phyloP scores from a whole-genome alignment of 2,888 invertebrate species.

The Polyommatus icarus region DNA sequence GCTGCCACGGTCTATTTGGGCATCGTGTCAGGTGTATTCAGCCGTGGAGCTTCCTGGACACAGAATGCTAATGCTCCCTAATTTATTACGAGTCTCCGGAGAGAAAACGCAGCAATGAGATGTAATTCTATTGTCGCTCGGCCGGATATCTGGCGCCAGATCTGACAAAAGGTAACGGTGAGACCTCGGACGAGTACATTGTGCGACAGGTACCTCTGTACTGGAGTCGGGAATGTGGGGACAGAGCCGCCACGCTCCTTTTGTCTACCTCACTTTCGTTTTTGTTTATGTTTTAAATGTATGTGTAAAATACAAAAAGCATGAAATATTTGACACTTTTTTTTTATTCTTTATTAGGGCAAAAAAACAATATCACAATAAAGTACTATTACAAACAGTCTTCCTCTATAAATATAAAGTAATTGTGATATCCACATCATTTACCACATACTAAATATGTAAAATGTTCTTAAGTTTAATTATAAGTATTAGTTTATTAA shows the following conservation, averaged over 20 bases:
- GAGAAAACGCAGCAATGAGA: conserved; percentile 6
- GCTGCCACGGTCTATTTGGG: not conserved
- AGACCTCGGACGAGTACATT: conserved; percentile 1
- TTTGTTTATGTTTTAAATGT: conserved; percentile 1
- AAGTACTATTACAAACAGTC: too few relatives aligned
- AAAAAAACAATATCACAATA: too few relatives aligned
- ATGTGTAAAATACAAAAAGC: not conserved
- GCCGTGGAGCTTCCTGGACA: conserved; percentile 22
- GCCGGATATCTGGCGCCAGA: conserved; percentile 31
- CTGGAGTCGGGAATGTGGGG: not conserved
- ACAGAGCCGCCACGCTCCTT: not conserved
- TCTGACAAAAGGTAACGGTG: conserved; percentile 23
- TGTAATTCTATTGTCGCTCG: conserved; percentile 3
- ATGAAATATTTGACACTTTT: conserved; percentile 5
- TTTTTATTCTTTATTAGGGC: too few relatives aligned
- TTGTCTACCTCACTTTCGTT: conserved; percentile 22
- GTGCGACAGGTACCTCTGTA: conserved; percentile 19
- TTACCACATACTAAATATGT: too few relatives aligned
- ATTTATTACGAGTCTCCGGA: not conserved
- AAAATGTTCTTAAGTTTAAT: too few relatives aligned
- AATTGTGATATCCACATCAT: too few relatives aligned
- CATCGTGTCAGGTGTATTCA: conserved; percentile 17
- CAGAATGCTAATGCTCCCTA: conserved; percentile 6
- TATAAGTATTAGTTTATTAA: too few relatives aligned
- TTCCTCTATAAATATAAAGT: too few relatives aligned